Evolutionary conservation across 2,113 vertebrate genomes (phyloP).

Genomic region (Lepisosteus oculatus): DNA sequence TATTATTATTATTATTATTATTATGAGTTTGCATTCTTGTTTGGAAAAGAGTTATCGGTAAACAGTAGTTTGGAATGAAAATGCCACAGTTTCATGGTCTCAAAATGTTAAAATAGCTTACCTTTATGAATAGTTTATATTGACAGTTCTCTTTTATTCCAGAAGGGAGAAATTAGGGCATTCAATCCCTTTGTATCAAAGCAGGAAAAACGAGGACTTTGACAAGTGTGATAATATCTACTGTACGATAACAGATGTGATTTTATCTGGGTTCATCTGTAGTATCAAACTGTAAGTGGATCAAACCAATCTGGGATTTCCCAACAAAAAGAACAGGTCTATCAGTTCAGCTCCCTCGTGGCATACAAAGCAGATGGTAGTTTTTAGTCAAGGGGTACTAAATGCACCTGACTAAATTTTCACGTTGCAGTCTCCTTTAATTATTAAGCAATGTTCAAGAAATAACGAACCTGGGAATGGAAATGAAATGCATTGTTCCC

Average conservation of each 20-base stretch:
- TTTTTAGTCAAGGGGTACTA: conserved; percentile 10
- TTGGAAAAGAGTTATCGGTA: too few species aligned
- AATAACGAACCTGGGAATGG: conserved; percentile 10
- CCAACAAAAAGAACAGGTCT: conserved; percentile 6
- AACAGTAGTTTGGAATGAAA: too few species aligned
- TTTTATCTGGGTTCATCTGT: neutral
- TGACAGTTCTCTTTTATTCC: too few species aligned
- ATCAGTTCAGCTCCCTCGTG: conserved; percentile 11
- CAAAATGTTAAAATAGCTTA: neutral
- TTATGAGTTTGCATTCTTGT: too few species aligned
- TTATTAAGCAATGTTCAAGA: conserved; percentile 8
- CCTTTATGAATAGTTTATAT: neutral
- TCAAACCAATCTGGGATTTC: conserved; percentile 7
- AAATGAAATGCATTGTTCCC: neutral
- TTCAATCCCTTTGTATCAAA: neutral
- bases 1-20: too few species aligned
- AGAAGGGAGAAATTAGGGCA: neutral
- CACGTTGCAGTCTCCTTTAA: conserved; percentile 6
- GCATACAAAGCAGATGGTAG: neutral
- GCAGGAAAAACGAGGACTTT: neutral
- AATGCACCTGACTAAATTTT: conserved; percentile 6
- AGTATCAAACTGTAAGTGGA: conserved; percentile 15
- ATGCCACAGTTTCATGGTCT: too few species aligned
- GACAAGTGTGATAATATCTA: neutral
- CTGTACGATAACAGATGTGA: conserved; percentile 14